A percentile compares a stretch with the other conserved stretches of the same genome.
Conservation (phyloP, 2,888 invertebrate genomes). For the Rhynchonema sp. region DNA sequence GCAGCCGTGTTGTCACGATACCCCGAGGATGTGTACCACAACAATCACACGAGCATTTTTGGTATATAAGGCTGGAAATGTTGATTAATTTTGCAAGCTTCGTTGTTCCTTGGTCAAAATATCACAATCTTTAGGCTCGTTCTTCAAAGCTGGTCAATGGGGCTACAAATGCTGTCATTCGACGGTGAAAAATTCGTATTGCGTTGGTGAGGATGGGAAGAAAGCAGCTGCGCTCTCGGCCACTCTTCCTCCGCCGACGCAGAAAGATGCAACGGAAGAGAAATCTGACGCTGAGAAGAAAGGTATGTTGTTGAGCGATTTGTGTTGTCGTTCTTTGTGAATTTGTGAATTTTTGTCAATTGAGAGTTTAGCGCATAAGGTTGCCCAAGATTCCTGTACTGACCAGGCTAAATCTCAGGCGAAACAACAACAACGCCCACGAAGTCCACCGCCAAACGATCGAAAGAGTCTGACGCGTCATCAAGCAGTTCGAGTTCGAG, state of each 20-base stretch:
- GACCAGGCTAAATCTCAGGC: not conserved
- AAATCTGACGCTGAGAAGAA: conserved; percentile 10
- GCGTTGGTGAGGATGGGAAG: conserved; percentile 53
- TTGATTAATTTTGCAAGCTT: no score
- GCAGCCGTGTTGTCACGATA: conserved; percentile 64
- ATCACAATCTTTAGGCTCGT: conserved; percentile 95
- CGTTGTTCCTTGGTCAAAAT: no score
- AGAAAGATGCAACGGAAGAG: conserved; percentile 9
- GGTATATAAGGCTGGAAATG: no score
- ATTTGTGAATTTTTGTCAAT: not conserved
- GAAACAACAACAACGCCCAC: not conserved
- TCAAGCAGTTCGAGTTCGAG: not conserved
- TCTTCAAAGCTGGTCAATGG: conserved; percentile 78
- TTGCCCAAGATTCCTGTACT: no score
- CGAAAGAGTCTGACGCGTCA: not conserved
- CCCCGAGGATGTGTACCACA: conserved; percentile 67
- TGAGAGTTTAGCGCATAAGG: not conserved
- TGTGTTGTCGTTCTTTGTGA: not conserved
- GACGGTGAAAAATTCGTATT: conserved; percentile 61
- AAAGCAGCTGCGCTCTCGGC: not conserved
- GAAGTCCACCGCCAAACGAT: not conserved
- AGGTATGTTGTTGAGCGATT: conserved; percentile 7
- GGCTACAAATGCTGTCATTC: conserved; percentile 76
- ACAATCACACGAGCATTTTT: conserved; percentile 83
- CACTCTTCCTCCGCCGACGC: not conserved